A percentile compares a stretch with the other conserved stretches of the same genome.
These are phyloP conservation scores for Stictocephala bisonia DNA, from an alignment of 2,888 invertebrate genomes.

Conservation along the genomic window DNA sequence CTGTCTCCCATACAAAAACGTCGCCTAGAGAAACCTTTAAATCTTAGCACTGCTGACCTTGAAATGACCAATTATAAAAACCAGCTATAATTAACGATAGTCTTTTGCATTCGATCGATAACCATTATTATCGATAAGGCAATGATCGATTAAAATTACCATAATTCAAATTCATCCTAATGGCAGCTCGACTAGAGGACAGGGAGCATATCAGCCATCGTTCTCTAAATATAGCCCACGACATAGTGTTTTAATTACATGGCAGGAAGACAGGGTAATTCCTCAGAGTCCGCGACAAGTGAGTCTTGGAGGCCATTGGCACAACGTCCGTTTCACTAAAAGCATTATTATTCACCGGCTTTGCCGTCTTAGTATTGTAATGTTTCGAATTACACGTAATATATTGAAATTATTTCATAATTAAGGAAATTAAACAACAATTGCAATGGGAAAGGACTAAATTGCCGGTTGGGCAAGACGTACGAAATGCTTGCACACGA, in stretches of 20 bases:
- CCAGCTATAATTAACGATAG: constrained; percentile 12
- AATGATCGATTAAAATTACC: constrained; percentile 34
- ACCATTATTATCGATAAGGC: constrained; percentile 23
- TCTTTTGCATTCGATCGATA: constrained; percentile 15
- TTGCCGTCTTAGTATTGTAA: not conserved
- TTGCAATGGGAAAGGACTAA: constrained; percentile 27
- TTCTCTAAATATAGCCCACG: too few relatives aligned
- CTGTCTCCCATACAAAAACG: too few relatives aligned
- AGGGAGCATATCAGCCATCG: too few relatives aligned
- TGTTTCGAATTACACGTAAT: constrained; percentile 21
- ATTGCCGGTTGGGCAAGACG: constrained; percentile 16
- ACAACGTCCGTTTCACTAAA: constrained; percentile 1
- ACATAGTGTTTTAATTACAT: too few relatives aligned
- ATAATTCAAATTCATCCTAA: constrained; percentile 12
- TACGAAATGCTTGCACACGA: not conserved
- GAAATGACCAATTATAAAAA: not conserved
- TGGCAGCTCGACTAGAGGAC: too few relatives aligned
- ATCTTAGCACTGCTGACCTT: too few relatives aligned
- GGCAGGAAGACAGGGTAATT: constrained; percentile 34
- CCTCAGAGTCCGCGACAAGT: not conserved
- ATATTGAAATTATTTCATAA: constrained; percentile 36
- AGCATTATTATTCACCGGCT: constrained; percentile 27
- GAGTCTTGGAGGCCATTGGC: constrained; percentile 30
- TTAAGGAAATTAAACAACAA: constrained; percentile 37
- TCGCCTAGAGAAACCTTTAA: too few relatives aligned